These are phyloP conservation scores for Limnephilus rhombicus DNA, from an alignment of 2,888 invertebrate genomes.

Conservation along the genomic window DNA sequence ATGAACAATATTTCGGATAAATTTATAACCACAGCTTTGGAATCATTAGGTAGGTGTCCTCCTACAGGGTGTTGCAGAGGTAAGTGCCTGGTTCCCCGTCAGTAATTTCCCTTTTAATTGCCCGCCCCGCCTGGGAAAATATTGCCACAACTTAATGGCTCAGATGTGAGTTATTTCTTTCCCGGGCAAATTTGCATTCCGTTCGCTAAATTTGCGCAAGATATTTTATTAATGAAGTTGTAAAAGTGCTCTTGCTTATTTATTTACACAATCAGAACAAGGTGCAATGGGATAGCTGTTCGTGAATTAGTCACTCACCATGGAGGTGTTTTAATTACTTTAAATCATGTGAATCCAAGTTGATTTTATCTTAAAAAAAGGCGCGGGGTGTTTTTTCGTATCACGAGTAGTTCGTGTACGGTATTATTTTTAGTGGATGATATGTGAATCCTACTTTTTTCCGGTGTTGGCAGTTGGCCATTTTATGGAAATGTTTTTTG, in stretches of 20 bases:
- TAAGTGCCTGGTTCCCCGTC: constrained; percentile 53
- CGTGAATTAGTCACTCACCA: too few relatives aligned
- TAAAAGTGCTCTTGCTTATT: not conserved
- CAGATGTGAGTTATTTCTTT: constrained; percentile 59
- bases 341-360: too few relatives aligned
- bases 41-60: not conserved
- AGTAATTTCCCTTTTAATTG: constrained; percentile 61
- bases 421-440: too few relatives aligned
- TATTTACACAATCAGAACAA: not conserved
- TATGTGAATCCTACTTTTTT: too few relatives aligned
- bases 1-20: too few relatives aligned
- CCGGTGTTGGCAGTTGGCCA: too few relatives aligned
- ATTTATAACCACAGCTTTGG: not conserved
- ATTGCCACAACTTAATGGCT: constrained; percentile 62
- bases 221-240: constrained; percentile 1
- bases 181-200: constrained; percentile 32
- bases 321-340: too few relatives aligned
- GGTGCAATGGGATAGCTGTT: too few relatives aligned
- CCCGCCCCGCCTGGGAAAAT: constrained; percentile 51
- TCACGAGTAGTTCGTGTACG: too few relatives aligned
- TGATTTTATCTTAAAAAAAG: too few relatives aligned
- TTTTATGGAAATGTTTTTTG: too few relatives aligned
- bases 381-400: too few relatives aligned
- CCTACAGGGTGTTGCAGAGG: constrained; percentile 31
- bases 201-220: not conserved